phyloP scores from a whole-genome alignment of 2,113 vertebrate genomes.

The Cygnus buccinator region DNA sequence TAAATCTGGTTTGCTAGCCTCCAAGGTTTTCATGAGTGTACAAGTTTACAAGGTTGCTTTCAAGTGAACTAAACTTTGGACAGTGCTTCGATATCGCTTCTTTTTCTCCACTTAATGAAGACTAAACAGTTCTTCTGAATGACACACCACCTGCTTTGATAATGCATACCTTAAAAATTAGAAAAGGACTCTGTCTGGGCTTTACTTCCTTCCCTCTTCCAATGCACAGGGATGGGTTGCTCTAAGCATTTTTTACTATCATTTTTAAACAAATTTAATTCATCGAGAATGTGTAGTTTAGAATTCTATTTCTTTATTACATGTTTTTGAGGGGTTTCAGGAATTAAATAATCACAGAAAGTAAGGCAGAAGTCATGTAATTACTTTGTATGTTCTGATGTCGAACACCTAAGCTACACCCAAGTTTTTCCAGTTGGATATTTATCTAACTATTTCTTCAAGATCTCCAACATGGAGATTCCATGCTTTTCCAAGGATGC shows the following conservation, averaged over 20 bases:
- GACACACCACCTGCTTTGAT: neutral
- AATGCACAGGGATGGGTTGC: neutral
- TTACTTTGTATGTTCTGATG: neutral
- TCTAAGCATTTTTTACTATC: neutral
- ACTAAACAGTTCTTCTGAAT: neutral
- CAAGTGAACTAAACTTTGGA: neutral
- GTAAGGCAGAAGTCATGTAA: neutral
- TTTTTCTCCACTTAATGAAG: neutral
- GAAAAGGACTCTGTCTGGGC: neutral
- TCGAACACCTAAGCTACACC: neutral
- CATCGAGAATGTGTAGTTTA: neutral
- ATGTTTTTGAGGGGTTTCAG: neutral
- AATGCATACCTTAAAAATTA: neutral
- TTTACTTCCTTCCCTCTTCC: neutral
- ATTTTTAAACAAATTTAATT: neutral
- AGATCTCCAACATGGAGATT: neutral
- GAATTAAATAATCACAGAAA: neutral
- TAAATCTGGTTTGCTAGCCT: neutral
- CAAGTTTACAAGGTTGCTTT: neutral
- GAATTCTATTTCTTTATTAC: neutral
- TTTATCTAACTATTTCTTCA: neutral
- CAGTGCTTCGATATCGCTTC: neutral
- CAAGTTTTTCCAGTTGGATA: neutral
- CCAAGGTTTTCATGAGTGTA: neutral
- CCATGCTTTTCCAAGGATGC: neutral